Evolutionary conservation across 2,888 invertebrate genomes (phyloP).

Genomic region (Phytoseiulus persimilis): DNA sequence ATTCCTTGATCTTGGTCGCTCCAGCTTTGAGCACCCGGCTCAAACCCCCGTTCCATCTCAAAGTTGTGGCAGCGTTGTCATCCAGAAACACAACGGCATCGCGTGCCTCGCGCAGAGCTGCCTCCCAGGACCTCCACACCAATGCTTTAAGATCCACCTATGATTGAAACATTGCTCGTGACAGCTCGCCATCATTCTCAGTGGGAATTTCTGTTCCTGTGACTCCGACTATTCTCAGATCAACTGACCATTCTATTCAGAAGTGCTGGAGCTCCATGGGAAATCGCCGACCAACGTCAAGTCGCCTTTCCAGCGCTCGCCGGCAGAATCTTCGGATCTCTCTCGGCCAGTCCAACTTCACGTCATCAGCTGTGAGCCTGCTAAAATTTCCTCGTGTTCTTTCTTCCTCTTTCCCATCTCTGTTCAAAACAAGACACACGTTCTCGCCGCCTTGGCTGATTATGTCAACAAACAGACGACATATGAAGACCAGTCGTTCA

Average conservation of each 20-base stretch:
- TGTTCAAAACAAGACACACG: no score
- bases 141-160: background rate
- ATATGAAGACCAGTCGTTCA: no score
- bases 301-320: background rate
- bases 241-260: background rate
- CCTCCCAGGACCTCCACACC: slow-evolving; percentile 23
- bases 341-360: background rate
- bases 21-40: background rate
- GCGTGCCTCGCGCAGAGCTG: slow-evolving; percentile 1
- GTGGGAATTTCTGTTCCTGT: background rate
- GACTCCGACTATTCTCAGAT: background rate
- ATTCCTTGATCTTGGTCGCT: slow-evolving; percentile 19
- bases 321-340: background rate
- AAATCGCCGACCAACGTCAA: background rate
- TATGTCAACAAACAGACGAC: no score
- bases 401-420: no score
- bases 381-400: no score
- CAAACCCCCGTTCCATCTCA: slow-evolving; percentile 24
- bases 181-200: background rate
- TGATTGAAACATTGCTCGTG: background rate
- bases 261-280: background rate
- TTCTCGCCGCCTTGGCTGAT: no score
- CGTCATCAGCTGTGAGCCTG: background rate
- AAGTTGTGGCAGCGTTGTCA: background rate
- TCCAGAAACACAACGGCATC: slow-evolving; percentile 18